phyloP scores from a whole-genome alignment of 2,797 vertebrate genomes.

The Sebastes vulpes region DNA sequence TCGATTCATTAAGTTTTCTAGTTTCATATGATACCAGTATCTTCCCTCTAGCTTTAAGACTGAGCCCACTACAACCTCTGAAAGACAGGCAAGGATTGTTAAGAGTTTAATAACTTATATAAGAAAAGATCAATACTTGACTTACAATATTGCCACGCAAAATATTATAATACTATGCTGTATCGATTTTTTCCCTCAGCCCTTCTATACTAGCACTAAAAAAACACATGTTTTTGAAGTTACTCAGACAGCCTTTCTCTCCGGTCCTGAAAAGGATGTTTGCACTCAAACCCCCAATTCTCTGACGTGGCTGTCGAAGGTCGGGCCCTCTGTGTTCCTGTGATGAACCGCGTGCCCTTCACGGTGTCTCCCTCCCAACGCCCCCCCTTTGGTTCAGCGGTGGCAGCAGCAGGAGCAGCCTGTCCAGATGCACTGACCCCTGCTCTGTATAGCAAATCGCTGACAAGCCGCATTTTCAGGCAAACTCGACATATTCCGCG shows the following conservation, averaged over 20 bases:
- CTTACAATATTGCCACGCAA: no score
- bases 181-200: no score
- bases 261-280: neutral
- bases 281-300: neutral
- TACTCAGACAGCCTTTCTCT: neutral
- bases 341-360: constrained; percentile 28
- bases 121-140: no score
- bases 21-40: no score
- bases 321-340: constrained; percentile 1
- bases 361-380: neutral
- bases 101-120: neutral
- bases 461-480: constrained; percentile 58
- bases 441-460: constrained; percentile 26
- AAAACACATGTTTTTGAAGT: neutral
- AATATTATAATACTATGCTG: no score
- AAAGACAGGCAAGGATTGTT: no score
- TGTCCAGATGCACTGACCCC: constrained; percentile 47
- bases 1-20: no score
- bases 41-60: no score
- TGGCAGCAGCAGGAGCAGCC: constrained; percentile 9
- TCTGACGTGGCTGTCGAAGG: neutral
- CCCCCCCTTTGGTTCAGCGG: neutral
- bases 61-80: no score
- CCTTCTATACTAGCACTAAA: neutral
- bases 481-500: constrained; percentile 50